A percentile compares a stretch with the other conserved stretches of the same genome.
These are phyloP conservation scores for Himalopsyche tibetana DNA, from an alignment of 2,888 invertebrate species.

Conservation along the genomic window DNA sequence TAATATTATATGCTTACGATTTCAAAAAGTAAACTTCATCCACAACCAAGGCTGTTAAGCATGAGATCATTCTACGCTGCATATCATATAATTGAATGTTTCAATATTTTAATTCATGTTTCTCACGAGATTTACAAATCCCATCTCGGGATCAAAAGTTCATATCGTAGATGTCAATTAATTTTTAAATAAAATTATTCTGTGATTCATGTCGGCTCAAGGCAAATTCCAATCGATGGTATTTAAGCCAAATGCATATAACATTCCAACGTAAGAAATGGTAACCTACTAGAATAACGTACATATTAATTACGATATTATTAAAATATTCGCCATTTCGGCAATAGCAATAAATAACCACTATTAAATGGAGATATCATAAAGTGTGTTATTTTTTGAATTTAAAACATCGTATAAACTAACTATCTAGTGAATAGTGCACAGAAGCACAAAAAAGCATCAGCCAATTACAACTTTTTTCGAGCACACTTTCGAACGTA, in stretches of 20 bases:
- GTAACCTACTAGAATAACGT: background rate
- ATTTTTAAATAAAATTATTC: constrained; percentile 35
- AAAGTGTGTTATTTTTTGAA: too few relatives aligned
- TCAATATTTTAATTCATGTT: constrained; percentile 39
- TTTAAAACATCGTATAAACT: too few relatives aligned
- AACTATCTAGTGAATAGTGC: too few relatives aligned
- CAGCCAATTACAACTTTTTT: too few relatives aligned
- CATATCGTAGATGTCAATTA: constrained; percentile 43
- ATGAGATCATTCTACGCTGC: constrained; percentile 9
- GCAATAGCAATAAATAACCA: too few relatives aligned
- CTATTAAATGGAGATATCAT: too few relatives aligned
- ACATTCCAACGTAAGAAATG: constrained; percentile 8
- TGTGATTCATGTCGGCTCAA: constrained; percentile 1
- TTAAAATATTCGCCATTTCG: too few relatives aligned
- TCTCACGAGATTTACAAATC: constrained; percentile 47
- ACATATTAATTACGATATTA: too few relatives aligned
- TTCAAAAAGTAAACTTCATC: constrained; percentile 40
- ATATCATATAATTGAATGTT: constrained; percentile 19
- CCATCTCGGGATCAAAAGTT: constrained; percentile 44
- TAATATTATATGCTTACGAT: constrained; percentile 17
- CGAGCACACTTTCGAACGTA: too few relatives aligned
- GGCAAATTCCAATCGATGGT: constrained; percentile 16
- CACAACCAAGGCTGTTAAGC: constrained; percentile 19
- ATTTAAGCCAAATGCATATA: constrained; percentile 19
- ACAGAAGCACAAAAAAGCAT: too few relatives aligned